A percentile compares a stretch with the other conserved stretches of the same genome.
phyloP scores from a whole-genome alignment of 2,888 invertebrate species.

The Melanargia galathea region DNA sequence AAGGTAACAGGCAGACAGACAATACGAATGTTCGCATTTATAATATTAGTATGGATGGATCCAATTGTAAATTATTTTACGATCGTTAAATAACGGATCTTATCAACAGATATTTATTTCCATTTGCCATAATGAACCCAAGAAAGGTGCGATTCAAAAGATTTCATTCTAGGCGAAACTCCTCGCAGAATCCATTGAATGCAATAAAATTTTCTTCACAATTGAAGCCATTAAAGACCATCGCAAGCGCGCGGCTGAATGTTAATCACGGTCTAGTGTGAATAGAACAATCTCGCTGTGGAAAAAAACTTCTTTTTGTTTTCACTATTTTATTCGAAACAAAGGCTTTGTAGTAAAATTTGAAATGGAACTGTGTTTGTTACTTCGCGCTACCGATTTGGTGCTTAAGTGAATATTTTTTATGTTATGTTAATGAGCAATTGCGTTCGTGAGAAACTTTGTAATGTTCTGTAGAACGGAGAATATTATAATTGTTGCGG shows the following conservation, averaged over 20 bases:
- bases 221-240: slow-evolving; percentile 78
- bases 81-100: neutral
- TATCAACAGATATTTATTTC: slow-evolving; percentile 1
- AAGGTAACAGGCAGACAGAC: no score
- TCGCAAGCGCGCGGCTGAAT: slow-evolving; percentile 66
- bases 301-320: slow-evolving; percentile 56
- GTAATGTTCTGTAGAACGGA: neutral
- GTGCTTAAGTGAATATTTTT: slow-evolving; percentile 8
- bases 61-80: no score
- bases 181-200: slow-evolving; percentile 70
- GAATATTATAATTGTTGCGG: no score
- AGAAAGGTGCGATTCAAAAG: slow-evolving; percentile 60
- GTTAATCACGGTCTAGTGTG: slow-evolving; percentile 74
- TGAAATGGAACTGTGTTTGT: slow-evolving; percentile 27
- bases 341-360: slow-evolving; percentile 47
- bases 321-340: slow-evolving; percentile 56
- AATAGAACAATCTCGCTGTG: slow-evolving; percentile 76
- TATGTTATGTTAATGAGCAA: slow-evolving; percentile 6
- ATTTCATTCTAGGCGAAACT: slow-evolving; percentile 55
- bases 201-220: slow-evolving; percentile 80
- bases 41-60: no score
- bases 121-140: slow-evolving; percentile 51
- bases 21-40: no score
- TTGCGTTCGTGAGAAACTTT: neutral
- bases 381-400: slow-evolving; percentile 5